Base-by-base conservation (phyloP, 2,888 invertebrate species). In the Epinotia ramella region DNA sequence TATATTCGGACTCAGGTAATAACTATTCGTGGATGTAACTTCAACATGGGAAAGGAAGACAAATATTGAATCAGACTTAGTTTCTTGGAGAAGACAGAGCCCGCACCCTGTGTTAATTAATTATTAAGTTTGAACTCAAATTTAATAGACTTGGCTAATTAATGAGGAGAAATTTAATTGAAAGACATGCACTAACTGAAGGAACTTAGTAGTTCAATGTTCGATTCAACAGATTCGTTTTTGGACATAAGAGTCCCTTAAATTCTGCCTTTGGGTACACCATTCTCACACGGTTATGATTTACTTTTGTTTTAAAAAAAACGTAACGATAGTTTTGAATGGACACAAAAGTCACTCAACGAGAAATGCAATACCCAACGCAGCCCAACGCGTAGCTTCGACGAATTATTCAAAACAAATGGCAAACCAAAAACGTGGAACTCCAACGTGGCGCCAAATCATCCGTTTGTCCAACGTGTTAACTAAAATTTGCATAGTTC, bases 51-150 rank as follows among this genome's bases (percentile, higher is more conserved):
- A 85, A 84, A 84, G 84, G 80, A 91, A 90, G 86, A 88, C 90
- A 91, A 92, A 92, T 91, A 92, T 90, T 89, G 89, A 87, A 84
- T 84, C 83, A 84, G 88, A 89, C 75, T 75, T 75, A 64, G 88
- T 91, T 91, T 87, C 87, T 84, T 83, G 80, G 86, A 86, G 81
- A 82, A 84, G 84, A 83, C 83, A 81, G 85, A 86, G 83, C 82
- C 84, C 84, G 84, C 83, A 81, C 85, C 84, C 83, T 80, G 84
- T 86, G 88, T 88, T 91, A 90, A 88, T 88, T 76, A 76, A 72
- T 76, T 76, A 76, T 72, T 66, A 66, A 88, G 84, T 88, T 83
- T 78, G 83, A 80, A 82, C 83, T 83, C 78, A 84, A 84, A 85
- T 85, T 85, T 84, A 83, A 79, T 80, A 77, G 78, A 73, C 78